Base-by-base conservation (phyloP, 2,113 vertebrate genomes). In the Hippocampus abdominalis region DNA sequence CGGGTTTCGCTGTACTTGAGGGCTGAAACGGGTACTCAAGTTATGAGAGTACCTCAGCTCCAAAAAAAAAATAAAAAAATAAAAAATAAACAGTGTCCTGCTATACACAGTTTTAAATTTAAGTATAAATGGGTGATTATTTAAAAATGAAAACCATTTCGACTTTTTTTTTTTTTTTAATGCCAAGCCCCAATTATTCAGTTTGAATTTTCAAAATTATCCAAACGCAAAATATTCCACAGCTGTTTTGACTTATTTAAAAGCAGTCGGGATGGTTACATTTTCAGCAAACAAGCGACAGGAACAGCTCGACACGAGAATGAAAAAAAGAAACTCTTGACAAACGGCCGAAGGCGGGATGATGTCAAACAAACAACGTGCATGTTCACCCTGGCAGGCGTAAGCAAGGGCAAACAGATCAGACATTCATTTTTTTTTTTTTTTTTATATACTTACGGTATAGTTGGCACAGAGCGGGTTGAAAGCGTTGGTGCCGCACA, bases 401-500 rank as follows among this genome's bases (percentile, higher is more conserved):
- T 23, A 54, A 70, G 60, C 11, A 21, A 39, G 23, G 42, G 46
- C 27, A 53, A 57, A 71, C 0, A 59, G 42, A 71, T 39, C 0
- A 20, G 42, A 46, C 39, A 65, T 75, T 77, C 23, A 68, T 71
- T 9, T 36, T 36, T 6, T 32, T 32, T 32, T 27, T 2, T 27
- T 36, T 36, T 36, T 36, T 44, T 3, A 44, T 3, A 44, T 15
- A 91, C 97, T 96, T 89, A 99, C 96, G 11, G 94, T 97, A 75
- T 97, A 99, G 91, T 97, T 96, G 85, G 95, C 94, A 5, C 96
- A 99, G 21, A 97, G 69, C 0, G 96, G 96, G 84, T 98, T 99
- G 92, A 98, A 99, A 79, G 97, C 96, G 2, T 98, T 98, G 84
- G 96, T 98, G 49, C 97, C 97, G 0, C 96, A 98, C 69, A 97